Base-by-base conservation (phyloP, 2,113 vertebrate species). In the Mungos mungo region DNA sequence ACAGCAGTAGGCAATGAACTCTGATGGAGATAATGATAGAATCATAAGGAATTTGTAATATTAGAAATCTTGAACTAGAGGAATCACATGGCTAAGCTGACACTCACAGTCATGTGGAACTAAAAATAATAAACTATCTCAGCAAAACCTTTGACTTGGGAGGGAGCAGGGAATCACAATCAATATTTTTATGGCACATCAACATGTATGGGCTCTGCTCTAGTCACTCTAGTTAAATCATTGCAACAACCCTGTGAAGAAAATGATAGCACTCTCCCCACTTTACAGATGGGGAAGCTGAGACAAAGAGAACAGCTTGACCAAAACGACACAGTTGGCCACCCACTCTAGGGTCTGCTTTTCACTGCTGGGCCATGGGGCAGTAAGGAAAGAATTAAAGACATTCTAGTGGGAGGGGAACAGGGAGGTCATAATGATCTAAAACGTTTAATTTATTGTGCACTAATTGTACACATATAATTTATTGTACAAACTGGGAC, bases 21-120 rank as follows among this genome's bases (percentile, higher is more conserved):
- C 60, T 76, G 69, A 84, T 15, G 41, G 54, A 31, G 84, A 63
- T 88, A 86, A 84, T 95, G 86, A 96, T 8, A 83, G n/a, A 79
- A 31, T 96, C 92, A 88, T 88, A 57, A 80, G 92, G 57, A 91
- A 85, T 63, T 81, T 77, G 66, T 83, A 95, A 85, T 81, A 77
- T 96, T 85, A 71, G 57, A 96, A 85, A 57, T 74, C 60, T 83
- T 87, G 63, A 95, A 63, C 81, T 52, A 77, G n/a, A 92, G 41
- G 45, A 85, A 47, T 77, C 79, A 25, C 57, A n/a, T 21, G 68
- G 57, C 79, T 81, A 63, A 88, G 45, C 54, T 84, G 38, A 90
- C 88, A 66, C 29, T 38, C 66, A 68, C 76, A 74, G 41, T 11
- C 54, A 8, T 33, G 0, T 33, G 15, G 25, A 68, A 74, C 69